Conservation (phyloP, 2,797 vertebrate species). For the Hydrolagus colliei region DNA sequence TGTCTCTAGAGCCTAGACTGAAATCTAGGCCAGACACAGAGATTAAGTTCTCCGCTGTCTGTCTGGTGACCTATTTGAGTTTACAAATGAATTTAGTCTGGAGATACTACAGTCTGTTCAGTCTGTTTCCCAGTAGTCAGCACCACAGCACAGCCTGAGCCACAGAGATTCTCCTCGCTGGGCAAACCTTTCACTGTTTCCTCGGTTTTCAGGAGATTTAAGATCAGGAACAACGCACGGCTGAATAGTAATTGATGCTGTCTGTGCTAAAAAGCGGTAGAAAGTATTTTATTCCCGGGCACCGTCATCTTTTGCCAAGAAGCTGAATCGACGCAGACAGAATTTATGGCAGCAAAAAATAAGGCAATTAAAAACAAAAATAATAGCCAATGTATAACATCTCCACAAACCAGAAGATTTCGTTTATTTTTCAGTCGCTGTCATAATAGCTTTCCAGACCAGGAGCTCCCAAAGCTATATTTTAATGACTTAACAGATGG, state of each 20-base stretch:
- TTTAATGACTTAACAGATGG: conserved; percentile 61
- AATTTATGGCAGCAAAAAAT: neutral
- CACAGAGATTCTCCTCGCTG: neutral
- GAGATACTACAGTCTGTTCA: no score
- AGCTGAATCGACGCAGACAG: neutral
- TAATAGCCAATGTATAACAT: neutral
- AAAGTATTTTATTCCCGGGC: no score
- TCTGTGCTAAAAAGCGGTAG: no score
- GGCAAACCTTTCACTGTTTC: no score
- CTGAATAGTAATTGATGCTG: no score
- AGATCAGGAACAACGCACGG: no score
- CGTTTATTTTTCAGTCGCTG: neutral
- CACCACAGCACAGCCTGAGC: neutral
- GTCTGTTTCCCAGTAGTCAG: neutral
- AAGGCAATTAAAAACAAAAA: neutral
- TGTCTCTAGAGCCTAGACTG: no score
- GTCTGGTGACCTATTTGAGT: no score
- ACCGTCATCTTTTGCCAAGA: neutral
- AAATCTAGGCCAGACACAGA: no score
- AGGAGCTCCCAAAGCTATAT: conserved; percentile 51
- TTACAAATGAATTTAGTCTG: no score
- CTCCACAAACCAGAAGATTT: neutral
- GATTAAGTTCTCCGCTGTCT: no score
- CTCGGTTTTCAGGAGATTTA: no score
- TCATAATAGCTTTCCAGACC: conserved; percentile 45